Percentiles rank a stretch among this genome's conserved stretches.
Conservation (phyloP, 2,888 invertebrate species). For the Pherbina coryleti region DNA sequence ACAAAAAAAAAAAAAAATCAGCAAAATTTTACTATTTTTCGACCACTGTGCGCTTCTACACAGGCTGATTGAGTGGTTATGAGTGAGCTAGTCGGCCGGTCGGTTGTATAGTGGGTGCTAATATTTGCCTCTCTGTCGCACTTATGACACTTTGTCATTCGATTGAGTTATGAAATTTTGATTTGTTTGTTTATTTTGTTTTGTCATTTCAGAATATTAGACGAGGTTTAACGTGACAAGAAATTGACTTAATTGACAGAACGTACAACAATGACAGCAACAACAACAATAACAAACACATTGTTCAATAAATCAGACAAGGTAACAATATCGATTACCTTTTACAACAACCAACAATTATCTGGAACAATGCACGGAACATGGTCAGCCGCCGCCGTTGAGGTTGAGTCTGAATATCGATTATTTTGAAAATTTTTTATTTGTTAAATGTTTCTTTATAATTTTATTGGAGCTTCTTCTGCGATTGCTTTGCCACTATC, state of each 20-base stretch:
- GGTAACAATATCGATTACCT: constrained; percentile 11
- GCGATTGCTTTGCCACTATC: neutral
- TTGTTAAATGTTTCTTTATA: neutral
- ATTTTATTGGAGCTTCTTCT: neutral
- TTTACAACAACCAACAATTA: neutral
- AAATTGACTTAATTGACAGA: neutral
- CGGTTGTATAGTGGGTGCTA: too few relatives aligned
- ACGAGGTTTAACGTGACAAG: neutral
- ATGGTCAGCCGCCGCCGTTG: neutral
- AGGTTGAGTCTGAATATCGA: constrained; percentile 3
- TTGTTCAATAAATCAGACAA: neutral
- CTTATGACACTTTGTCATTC: neutral
- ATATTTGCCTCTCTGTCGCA: neutral
- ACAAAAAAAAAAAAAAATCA: too few relatives aligned
- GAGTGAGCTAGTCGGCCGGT: too few relatives aligned
- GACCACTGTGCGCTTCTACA: too few relatives aligned
- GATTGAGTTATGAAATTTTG: constrained; percentile 12
- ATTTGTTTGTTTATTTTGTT: neutral
- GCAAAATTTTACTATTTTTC: too few relatives aligned
- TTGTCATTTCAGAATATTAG: neutral
- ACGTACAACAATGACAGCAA: neutral
- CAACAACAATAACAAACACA: neutral
- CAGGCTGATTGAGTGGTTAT: too few relatives aligned
- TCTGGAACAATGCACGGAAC: constrained; percentile 13
- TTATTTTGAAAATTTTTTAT: neutral